These are phyloP conservation scores for Hoplodrina blanda DNA, from an alignment of 2,888 invertebrate genomes.

Conservation along the genomic window DNA sequence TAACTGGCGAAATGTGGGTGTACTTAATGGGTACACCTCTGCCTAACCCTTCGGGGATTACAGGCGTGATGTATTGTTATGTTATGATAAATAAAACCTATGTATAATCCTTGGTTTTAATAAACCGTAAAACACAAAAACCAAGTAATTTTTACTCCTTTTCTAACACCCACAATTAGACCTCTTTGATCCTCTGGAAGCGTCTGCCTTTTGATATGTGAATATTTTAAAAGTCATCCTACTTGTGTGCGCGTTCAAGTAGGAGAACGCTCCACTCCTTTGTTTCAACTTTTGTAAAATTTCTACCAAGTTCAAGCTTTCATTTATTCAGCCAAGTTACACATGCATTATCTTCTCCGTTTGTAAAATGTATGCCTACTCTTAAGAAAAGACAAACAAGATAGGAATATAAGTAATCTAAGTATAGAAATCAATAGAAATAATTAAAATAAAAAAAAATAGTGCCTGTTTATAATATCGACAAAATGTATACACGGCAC, in stretches of 20 bases:
- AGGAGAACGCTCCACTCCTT: conserved; percentile 2
- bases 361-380: neutral
- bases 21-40: no score
- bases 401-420: no score
- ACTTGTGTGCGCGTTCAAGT: conserved; percentile 2
- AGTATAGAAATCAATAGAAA: no score
- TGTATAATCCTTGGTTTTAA: neutral
- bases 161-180: conserved; percentile 32
- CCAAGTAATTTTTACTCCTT: conserved; percentile 6
- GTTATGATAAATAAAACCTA: neutral
- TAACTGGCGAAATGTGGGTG: no score
- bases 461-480: no score
- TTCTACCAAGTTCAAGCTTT: conserved; percentile 8
- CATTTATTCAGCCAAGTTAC: neutral
- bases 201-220: conserved; percentile 42
- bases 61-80: no score
- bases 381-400: neutral
- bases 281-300: conserved; percentile 37
- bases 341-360: neutral
- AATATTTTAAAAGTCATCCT: conserved; percentile 42
- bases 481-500: no score
- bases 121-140: neutral
- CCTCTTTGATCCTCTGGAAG: conserved; percentile 12
- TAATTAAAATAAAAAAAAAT: no score
- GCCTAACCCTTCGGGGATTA: no score